Conservation (phyloP, 2,888 invertebrate genomes). For the Amiota communis region DNA sequence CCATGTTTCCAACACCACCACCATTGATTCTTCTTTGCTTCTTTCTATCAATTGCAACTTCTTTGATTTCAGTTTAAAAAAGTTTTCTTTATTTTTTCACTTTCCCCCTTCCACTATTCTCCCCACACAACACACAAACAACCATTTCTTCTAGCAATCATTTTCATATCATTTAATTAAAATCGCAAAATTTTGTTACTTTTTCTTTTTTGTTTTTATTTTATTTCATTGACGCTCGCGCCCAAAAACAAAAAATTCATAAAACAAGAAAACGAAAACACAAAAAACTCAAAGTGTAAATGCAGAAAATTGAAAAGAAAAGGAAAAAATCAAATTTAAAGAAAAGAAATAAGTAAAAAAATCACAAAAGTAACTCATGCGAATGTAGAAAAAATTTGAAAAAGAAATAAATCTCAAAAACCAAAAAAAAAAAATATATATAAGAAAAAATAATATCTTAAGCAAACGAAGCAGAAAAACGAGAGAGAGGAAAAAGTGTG, state of each 20-base stretch:
- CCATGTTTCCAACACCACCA: neutral
- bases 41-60: slow-evolving; percentile 26
- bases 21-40: slow-evolving; percentile 9
- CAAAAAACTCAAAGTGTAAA: slow-evolving; percentile 55
- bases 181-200: slow-evolving; percentile 64
- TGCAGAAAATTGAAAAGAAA: slow-evolving; percentile 63
- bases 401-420: slow-evolving; percentile 33
- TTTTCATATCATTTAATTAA: slow-evolving; percentile 67
- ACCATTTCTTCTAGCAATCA: slow-evolving; percentile 46
- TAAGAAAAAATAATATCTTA: slow-evolving; percentile 32
- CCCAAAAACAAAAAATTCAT: slow-evolving; percentile 14
- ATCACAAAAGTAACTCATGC: neutral
- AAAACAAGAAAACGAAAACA: neutral
- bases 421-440: slow-evolving; percentile 21
- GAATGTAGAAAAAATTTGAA: slow-evolving; percentile 45
- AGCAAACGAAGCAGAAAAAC: slow-evolving; percentile 21
- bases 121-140: neutral
- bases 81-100: slow-evolving; percentile 28
- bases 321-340: neutral
- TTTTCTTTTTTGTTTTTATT: slow-evolving; percentile 57
- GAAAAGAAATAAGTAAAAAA: slow-evolving; percentile 1
- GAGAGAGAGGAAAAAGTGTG: neutral
- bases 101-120: slow-evolving; percentile 1
- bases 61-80: slow-evolving; percentile 25
- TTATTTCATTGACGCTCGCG: slow-evolving; percentile 52